These are phyloP conservation scores for Pomacea maculata DNA, from an alignment of 1,140 invertebrate species.

Conservation along the genomic window DNA sequence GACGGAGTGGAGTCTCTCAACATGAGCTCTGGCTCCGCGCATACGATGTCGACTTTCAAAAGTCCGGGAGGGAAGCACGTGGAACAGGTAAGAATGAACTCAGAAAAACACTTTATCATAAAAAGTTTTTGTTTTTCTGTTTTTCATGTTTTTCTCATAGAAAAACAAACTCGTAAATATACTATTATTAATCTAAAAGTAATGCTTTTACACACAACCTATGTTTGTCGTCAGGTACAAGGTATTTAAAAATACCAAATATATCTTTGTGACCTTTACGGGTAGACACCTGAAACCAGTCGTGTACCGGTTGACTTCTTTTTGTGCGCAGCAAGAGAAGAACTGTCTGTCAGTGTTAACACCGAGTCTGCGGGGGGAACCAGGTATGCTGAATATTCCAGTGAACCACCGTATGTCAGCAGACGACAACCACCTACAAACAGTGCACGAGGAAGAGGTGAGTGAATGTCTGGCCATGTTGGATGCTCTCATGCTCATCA, in stretches of 20 bases:
- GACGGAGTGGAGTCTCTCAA: constrained; percentile 28
- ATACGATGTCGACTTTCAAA: constrained; percentile 18
- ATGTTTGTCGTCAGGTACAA: too few species aligned
- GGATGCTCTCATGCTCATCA: not conserved
- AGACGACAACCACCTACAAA: constrained; percentile 10
- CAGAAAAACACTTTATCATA: too few species aligned
- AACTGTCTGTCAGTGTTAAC: constrained; percentile 1
- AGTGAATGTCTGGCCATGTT: not conserved
- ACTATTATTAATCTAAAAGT: too few species aligned
- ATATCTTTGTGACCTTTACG: too few species aligned
- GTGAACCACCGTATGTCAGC: constrained; percentile 3
- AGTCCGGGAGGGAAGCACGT: not conserved
- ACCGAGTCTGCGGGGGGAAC: not conserved
- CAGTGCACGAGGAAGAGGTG: constrained; percentile 10
- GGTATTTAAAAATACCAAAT: too few species aligned
- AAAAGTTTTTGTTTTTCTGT: too few species aligned
- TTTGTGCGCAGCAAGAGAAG: not conserved
- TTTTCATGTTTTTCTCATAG: too few species aligned
- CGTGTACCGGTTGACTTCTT: too few species aligned
- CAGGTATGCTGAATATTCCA: constrained; percentile 12
- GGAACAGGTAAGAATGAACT: not conserved
- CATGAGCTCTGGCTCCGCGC: constrained; percentile 21
- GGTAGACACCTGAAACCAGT: too few species aligned
- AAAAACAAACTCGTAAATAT: too few species aligned
- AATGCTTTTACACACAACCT: too few species aligned